Base-by-base conservation (phyloP, 2,888 invertebrate species). In the Parelbella ahira region DNA sequence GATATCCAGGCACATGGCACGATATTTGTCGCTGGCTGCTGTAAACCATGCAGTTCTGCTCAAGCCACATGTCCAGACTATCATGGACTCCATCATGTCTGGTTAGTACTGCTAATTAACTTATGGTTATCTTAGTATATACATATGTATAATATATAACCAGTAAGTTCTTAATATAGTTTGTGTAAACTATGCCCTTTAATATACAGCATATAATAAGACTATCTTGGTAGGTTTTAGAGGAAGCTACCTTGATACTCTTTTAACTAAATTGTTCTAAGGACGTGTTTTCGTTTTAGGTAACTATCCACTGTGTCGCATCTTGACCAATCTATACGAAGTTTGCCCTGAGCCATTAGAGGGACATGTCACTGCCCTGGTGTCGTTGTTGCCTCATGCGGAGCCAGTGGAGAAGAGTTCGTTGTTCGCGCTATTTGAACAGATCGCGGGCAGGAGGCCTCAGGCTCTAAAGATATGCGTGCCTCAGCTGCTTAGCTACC, bases 11-110 rank as follows among this genome's bases (percentile, higher is more conserved):
- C 97, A 96, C 70, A 93, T 97, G 89, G 95, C 97, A 23, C 94
- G 96, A 34, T 98, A 98, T 75, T 89, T 98, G 34, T 97, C 97
- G 0, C 83, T 98, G 52, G 97, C 97, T 6, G 97, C 97, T 37
- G 95, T 96, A 46, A 95, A 97, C 66, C 96, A 97, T 78, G 94
- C 96, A 1, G 92, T 93, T 48, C 81, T 97, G 49, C 83, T 98
- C 23, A 94, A 96, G 55, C 93, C 94, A 5, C 95, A 97, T 72
- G 94, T 97, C 37, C 93, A 95, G 54, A 93, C 94, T 3, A 96
- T 97, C 42, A 94, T 97, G 88, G 94, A 95, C 69, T 96, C 96
- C 49, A 94, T 97, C 47, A 92, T 97, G 68, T 92, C 94, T 62
- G 95, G 95, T 93, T 41, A 27, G 11, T n/a, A n/a, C n/a, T 13